These are phyloP conservation scores for Ligdia adustata DNA, from an alignment of 2,888 invertebrate genomes.

Conservation along the genomic window DNA sequence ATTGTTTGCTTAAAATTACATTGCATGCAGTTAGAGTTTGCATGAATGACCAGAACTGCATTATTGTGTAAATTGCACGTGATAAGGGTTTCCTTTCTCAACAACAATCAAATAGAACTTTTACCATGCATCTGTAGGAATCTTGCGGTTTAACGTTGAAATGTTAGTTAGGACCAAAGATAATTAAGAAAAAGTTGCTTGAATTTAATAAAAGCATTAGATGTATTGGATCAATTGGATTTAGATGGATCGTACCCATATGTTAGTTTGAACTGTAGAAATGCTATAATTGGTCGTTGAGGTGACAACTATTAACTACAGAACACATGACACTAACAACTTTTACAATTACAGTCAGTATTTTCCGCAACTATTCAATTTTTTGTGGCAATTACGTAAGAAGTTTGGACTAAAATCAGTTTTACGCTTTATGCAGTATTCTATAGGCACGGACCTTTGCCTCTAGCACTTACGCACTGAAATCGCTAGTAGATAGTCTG, in stretches of 20 bases:
- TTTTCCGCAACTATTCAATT: background rate
- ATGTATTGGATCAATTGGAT: too few relatives aligned
- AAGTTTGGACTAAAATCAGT: slow-evolving; percentile 16
- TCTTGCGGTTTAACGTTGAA: slow-evolving; percentile 32
- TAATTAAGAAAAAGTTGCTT: too few relatives aligned
- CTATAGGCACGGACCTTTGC: slow-evolving; percentile 5
- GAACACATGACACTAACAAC: too few relatives aligned
- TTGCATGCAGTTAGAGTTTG: slow-evolving; percentile 53
- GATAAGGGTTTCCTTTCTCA: slow-evolving; percentile 24
- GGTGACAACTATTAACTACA: too few relatives aligned
- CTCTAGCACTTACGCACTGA: slow-evolving; percentile 17
- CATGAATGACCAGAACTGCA: slow-evolving; percentile 42
- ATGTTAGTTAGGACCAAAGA: too few relatives aligned
- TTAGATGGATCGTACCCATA: too few relatives aligned
- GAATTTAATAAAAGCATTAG: too few relatives aligned
- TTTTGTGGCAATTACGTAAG: background rate
- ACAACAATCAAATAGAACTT: too few relatives aligned
- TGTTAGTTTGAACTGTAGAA: too few relatives aligned
- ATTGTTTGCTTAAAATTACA: too few relatives aligned
- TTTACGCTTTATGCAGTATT: slow-evolving; percentile 15
- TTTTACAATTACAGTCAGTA: too few relatives aligned
- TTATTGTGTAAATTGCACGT: slow-evolving; percentile 36
- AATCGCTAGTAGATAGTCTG: slow-evolving; percentile 17
- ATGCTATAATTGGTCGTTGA: too few relatives aligned
- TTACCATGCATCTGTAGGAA: slow-evolving; percentile 74